Evolutionary conservation across 1,140 invertebrate species (phyloP), one percentile per base, ranked within the genome.

Genomic region (Protaetia brevitarsis): DNA sequence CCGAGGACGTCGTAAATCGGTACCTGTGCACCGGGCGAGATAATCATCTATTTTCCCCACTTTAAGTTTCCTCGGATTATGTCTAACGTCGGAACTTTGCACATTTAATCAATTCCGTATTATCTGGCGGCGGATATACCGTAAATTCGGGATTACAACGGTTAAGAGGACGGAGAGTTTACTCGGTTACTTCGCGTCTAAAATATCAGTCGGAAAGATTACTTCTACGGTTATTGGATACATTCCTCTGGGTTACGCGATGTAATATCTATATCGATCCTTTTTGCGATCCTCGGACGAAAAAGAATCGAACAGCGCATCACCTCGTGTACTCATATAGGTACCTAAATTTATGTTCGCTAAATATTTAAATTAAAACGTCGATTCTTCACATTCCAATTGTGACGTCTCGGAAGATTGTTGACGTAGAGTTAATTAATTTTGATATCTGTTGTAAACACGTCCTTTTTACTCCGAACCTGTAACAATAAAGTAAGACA

Each of bases 1-100:
- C 19, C 19, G 63, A 69, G 66, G 68, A 69, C 61, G 57, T 61
- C 68, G 68, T 69, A 69, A 69, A 69, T 69, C 65, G 60, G 65
- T 66, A 66, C 68, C 68, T 69, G 65, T 58, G 30, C 64, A 67
- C 60, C 66, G 34, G 23, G 30, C 30, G 26, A 51, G 66, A 67
- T 67, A 67, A 67, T 45, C 61, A 67, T 67, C 66, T 67, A 67
- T 67, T 67, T 59, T 59, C 26, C 41, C 57, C 57, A 59, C 57
- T 29, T 59, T 59, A 59, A 59, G 27, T 59, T 59, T 28, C 41
- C 41, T 19, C 57, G 29, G 57, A 59, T 59, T 59, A 59, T 31
- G 29, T 29, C 11, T 59, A 31, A 28, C 57, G 29, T 31, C 29
- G 57, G 29, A 59, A 59, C 57, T 59, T 59, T 59, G 23, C 57